Evolutionary conservation across 2,888 invertebrate species (phyloP).

Genomic region (Epinotia bilunana): DNA sequence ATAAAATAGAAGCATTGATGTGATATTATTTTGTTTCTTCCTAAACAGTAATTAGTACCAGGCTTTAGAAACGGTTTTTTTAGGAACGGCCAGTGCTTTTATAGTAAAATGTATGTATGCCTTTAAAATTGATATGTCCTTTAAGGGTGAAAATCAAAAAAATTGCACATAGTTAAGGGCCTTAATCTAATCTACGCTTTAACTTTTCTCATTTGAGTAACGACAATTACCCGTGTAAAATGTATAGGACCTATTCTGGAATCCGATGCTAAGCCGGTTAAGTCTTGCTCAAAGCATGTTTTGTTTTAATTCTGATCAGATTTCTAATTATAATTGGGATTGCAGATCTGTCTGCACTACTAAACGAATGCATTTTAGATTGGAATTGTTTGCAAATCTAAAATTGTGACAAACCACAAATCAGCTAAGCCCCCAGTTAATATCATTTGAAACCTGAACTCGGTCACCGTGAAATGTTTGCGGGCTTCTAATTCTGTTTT

Average conservation of each 20-base stretch:
- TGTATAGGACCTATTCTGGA: background rate
- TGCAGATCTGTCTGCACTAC: background rate
- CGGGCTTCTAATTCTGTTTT: slow-evolving; percentile 35
- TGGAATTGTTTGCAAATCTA: background rate
- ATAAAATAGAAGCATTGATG: background rate
- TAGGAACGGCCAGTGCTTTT: background rate
- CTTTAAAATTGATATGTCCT: too few relatives aligned
- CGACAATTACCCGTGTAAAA: too few relatives aligned
- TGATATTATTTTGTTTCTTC: background rate
- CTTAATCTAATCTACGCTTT: too few relatives aligned
- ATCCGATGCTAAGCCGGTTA: background rate
- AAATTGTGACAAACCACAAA: slow-evolving; percentile 1
- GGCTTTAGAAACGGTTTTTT: background rate
- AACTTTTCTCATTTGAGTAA: too few relatives aligned
- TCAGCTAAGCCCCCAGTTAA: slow-evolving; percentile 24
- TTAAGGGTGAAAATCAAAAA: too few relatives aligned
- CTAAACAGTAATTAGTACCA: background rate
- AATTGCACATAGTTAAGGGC: too few relatives aligned
- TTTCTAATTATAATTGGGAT: too few relatives aligned
- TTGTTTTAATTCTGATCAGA: background rate
- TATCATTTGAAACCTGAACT: slow-evolving; percentile 8
- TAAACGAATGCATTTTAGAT: background rate
- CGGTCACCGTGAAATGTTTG: slow-evolving; percentile 18
- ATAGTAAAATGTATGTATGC: too few relatives aligned
- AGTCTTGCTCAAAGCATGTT: background rate